Base-by-base conservation (phyloP, 2,797 vertebrate genomes). In the Poeciliopsis infans region DNA sequence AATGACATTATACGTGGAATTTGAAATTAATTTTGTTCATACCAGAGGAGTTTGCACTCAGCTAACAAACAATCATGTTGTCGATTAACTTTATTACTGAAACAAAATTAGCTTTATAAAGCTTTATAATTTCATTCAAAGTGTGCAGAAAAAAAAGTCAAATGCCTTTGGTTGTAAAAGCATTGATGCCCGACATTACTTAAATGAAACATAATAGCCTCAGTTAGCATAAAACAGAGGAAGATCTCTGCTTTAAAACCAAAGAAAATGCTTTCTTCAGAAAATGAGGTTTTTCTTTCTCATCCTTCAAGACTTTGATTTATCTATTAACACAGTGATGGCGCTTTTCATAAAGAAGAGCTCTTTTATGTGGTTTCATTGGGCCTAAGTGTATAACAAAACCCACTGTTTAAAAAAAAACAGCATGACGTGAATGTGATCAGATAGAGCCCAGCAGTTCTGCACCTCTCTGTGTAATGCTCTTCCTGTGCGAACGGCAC, bases 401-500 rank as follows among this genome's bases (percentile, higher is more conserved):
- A 81, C 45, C 73, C 78, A 85, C 83, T 83, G 87, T 88, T 84
- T 31, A 11, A 71, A 53, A 53, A 77, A 70, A 84, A 88, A 87
- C 83, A 90, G 83, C 85, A 88, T 88, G 88, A 74, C 82, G 84
- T 91, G 88, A 94, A 91, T 94, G 85, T 89, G 93, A 91, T 89
- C 84, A 83, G 92, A 92, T 83, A 76, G 87, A 90, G 86, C 85
- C 86, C 76, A 86, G 88, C 90, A 79, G 86, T 87, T 85, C 81
- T 46, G 11, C 85, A 79, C 87, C 88, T 91, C 87, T 85, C 85
- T 83, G 83, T 77, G 47, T 79, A 39, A 82, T 78, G 83, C 88
- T 91, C 93, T 89, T 95, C 93, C 91, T 93, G 93, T 81, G 93
- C 87, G 86, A 90, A 87, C 78, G 87, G 82, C 94, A 86, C 93